Evolutionary conservation across 1,140 invertebrate species (phyloP), one percentile per base, ranked within the genome.

Genomic region (Lepidotrigona ventralis): DNA sequence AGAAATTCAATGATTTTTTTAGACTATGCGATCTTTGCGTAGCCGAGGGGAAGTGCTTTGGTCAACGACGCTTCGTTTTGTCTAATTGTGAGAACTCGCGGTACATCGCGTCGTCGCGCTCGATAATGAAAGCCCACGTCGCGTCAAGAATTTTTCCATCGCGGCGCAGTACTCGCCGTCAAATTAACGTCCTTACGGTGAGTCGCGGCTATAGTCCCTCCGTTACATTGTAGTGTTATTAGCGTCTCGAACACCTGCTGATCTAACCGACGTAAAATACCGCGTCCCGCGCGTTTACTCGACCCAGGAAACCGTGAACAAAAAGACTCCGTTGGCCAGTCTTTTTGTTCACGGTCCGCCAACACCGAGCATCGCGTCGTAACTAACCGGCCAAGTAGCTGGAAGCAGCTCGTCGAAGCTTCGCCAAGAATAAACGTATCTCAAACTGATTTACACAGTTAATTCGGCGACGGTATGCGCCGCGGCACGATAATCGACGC

Each of bases 361-460:
- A 78, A 64, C 70, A 11, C 58, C 15, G 33, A 54, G 14, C 15
- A 2, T 17, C 8, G 68, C n/a, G 56, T 64, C 79, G 79, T 81
- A 75, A 81, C 71, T 81, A 81, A 39, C 63, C 29, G 72, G 53
- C 29, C 72, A 66, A 74, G 79, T 75, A 81, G 80, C 72, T 51
- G 12, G 72, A 29, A 33, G 80, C 21, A 46, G 72, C 51, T 46
- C 60, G 80, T 76, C 72, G 29, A 81, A 46, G 12, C 72, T 60
- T 46, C 29, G 53, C 72, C 72, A 66, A 53, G 51, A 76, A 68
- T 81, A 69, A 81, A 81, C 80, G 80, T 81, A 81, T 75, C 39
- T 81, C 72, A 81, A 76, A 56, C 80, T 58, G 80, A 75, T 81
- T 75, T 68, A 81, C 72, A 15, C 72, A 75, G 72, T 9, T 58